phyloP scores from a whole-genome alignment of 2,797 vertebrate genomes.

The Prunella strophiata region DNA sequence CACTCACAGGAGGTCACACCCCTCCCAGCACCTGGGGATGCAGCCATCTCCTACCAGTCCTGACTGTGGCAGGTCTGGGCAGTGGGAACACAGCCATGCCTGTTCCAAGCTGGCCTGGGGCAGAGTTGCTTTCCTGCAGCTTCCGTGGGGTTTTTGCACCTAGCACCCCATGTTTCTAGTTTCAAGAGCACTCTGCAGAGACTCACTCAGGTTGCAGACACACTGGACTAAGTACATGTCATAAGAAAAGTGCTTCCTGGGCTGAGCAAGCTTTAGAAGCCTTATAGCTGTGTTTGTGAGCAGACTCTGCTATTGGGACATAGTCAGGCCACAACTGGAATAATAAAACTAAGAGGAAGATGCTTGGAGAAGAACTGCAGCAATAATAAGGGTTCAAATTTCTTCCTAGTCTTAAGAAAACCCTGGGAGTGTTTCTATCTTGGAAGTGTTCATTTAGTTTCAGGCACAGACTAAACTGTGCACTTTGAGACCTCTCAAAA shows the following conservation, averaged over 20 bases:
- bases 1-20: accelerated
- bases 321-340: not conserved
- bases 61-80: not conserved
- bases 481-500: not conserved
- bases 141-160: not conserved
- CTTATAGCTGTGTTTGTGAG: not conserved
- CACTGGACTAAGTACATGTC: not conserved
- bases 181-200: not conserved
- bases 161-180: not conserved
- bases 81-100: not conserved
- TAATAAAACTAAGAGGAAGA: not conserved
- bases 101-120: not conserved
- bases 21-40: not conserved
- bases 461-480: not conserved
- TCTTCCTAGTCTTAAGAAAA: not conserved
- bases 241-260: not conserved
- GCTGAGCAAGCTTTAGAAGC: not conserved
- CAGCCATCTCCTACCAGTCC: not conserved
- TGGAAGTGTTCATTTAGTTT: not conserved
- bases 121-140: not conserved
- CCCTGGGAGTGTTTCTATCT: not conserved
- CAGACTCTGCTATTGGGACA: not conserved
- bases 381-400: not conserved
- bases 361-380: not conserved
- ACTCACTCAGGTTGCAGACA: not conserved